Evolutionary conservation across 2,888 invertebrate species (phyloP).

Genomic region (Sarcophaga carnaria): DNA sequence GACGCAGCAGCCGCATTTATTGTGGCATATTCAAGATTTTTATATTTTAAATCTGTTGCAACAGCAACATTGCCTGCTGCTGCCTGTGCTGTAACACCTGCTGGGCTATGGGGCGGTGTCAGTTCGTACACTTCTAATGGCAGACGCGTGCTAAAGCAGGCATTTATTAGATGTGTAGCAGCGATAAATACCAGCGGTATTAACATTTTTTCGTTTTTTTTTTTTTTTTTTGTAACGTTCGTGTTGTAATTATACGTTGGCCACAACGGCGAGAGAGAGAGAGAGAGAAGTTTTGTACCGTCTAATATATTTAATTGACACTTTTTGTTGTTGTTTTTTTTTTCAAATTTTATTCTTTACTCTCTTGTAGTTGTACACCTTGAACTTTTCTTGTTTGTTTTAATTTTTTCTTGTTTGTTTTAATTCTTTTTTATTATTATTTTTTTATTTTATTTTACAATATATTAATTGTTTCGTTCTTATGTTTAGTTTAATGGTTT

Average conservation of each 20-base stretch:
- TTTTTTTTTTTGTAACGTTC: conserved; percentile 52
- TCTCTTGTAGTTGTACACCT: conserved; percentile 71
- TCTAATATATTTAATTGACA: conserved; percentile 75
- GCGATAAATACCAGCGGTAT: conserved; percentile 69
- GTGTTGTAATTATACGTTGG: conserved; percentile 18
- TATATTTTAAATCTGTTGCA: conserved; percentile 71
- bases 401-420: conserved; percentile 51
- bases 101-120: conserved; percentile 72
- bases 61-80: conserved; percentile 50
- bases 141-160: conserved; percentile 78
- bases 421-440: conserved; percentile 46
- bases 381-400: conserved; percentile 66
- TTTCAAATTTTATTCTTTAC: conserved; percentile 31
- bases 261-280: not conserved
- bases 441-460: conserved; percentile 44
- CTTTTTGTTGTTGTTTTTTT: conserved; percentile 64
- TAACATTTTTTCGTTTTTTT: conserved; percentile 51
- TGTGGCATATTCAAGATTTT: conserved; percentile 76
- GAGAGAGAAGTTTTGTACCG: conserved; percentile 6
- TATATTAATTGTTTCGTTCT: conserved; percentile 61
- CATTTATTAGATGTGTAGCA: conserved; percentile 73
- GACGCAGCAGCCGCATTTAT: conserved; percentile 71
- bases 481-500: conserved; percentile 50
- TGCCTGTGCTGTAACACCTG: conserved; percentile 38
- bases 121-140: conserved; percentile 81